Evolutionary conservation across 1,140 invertebrate species (phyloP).

Genomic region (Micrasema longulum): DNA sequence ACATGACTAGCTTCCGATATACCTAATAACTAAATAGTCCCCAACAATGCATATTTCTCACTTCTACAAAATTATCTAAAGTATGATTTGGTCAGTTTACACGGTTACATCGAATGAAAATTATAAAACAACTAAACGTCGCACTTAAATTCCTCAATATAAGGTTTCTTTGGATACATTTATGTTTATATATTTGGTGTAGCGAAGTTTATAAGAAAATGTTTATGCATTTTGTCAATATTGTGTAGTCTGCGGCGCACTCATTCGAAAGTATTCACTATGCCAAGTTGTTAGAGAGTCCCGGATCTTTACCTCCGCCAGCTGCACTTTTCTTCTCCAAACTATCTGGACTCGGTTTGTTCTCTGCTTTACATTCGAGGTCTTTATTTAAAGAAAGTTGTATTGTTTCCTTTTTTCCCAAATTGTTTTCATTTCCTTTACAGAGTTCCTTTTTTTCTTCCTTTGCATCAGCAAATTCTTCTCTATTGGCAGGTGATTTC

Average conservation of each 20-base stretch:
- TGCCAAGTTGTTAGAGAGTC: constrained; percentile 12
- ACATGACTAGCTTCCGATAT: constrained; percentile 47
- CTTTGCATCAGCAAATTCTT: constrained; percentile 3
- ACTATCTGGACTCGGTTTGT: constrained; percentile 1
- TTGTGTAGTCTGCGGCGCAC: neutral
- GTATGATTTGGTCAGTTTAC: constrained; percentile 27
- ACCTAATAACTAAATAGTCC: constrained; percentile 21
- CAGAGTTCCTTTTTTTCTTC: neutral
- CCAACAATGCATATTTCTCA: constrained; percentile 16
- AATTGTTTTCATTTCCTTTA: constrained; percentile 3
- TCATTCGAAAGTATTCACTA: neutral
- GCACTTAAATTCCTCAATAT: neutral
- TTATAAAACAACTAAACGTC: too few relatives aligned
- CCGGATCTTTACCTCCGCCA: constrained; percentile 8
- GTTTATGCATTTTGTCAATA: constrained; percentile 9
- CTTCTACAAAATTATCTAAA: constrained; percentile 35
- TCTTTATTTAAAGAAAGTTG: constrained; percentile 1
- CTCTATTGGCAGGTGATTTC: neutral
- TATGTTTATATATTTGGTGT: neutral
- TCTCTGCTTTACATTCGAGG: neutral
- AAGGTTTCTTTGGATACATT: constrained; percentile 15
- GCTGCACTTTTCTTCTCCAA: constrained; percentile 5
- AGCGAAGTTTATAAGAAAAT: constrained; percentile 3
- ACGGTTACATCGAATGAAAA: neutral
- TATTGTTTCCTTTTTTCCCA: neutral